These are phyloP conservation scores for Callinectes sapidus DNA, from an alignment of 2,888 invertebrate genomes.

Conservation along the genomic window DNA sequence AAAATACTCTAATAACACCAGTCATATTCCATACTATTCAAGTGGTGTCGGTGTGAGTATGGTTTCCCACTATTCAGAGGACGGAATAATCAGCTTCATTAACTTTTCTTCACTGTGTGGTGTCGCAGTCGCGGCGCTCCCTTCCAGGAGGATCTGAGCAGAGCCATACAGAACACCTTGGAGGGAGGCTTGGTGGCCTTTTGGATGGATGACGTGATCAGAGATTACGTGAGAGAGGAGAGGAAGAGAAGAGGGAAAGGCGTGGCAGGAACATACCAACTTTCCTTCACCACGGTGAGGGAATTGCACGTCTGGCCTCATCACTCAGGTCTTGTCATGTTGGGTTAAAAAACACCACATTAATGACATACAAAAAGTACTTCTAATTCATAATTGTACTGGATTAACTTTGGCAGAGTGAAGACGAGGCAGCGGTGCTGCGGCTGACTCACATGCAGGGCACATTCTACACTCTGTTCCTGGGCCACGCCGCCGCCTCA, in stretches of 20 bases:
- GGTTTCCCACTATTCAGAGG: neutral
- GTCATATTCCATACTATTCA: too few relatives aligned
- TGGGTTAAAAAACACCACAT: neutral
- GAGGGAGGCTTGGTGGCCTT: neutral
- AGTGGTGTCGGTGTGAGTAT: neutral
- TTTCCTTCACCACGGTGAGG: neutral
- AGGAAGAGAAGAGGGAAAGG: neutral
- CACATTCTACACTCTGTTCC: neutral
- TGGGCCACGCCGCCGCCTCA: neutral
- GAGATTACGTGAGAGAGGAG: neutral
- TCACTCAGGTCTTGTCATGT: neutral
- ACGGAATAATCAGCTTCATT: neutral
- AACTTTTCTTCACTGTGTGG: too few relatives aligned
- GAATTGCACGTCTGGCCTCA: neutral
- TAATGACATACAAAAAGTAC: neutral
- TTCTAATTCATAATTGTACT: neutral
- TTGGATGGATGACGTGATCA: neutral
- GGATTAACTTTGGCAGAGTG: neutral
- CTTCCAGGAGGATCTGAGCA: neutral
- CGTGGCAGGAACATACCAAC: neutral
- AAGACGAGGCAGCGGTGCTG: neutral
- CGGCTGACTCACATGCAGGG: neutral
- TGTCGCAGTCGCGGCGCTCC: neutral
- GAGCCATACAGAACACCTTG: neutral
- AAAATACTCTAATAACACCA: too few relatives aligned